A percentile compares a stretch with the other conserved stretches of the same genome.
Conservation (phyloP, 2,797 vertebrate genomes). For the Chelidonichthys spinosus region DNA sequence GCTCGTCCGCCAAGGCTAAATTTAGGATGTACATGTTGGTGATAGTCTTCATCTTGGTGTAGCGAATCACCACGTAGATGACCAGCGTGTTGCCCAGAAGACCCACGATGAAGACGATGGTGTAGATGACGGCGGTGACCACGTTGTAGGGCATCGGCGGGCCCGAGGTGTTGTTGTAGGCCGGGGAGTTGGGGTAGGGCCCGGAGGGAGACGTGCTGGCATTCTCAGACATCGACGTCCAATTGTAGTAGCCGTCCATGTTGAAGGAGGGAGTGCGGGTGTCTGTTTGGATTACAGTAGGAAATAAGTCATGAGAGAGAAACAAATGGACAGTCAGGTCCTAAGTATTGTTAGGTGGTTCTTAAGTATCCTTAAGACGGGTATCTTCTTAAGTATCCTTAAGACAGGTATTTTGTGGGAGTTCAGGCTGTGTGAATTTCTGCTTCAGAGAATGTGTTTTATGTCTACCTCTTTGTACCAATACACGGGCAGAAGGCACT, state of each 20-base stretch:
- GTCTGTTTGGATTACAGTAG: constrained; percentile 19
- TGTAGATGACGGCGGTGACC: constrained; percentile 87
- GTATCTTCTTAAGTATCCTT: too few species aligned
- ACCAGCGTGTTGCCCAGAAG: constrained; percentile 91
- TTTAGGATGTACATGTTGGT: constrained; percentile 98
- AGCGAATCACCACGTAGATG: constrained; percentile 92
- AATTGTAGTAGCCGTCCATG: constrained; percentile 61
- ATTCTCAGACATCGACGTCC: constrained; percentile 26
- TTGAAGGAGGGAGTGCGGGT: constrained; percentile 26
- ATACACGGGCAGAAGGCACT: not conserved
- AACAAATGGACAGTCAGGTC: constrained; percentile 12
- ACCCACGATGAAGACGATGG: constrained; percentile 89
- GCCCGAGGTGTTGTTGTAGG: not conserved
- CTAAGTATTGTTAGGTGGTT: too few species aligned
- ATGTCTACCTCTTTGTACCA: constrained; percentile 7
- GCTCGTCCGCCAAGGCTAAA: constrained; percentile 91
- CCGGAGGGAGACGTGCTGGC: constrained; percentile 1
- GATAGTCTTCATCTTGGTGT: constrained; percentile 94
- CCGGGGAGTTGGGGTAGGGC: not conserved
- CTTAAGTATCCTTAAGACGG: too few species aligned
- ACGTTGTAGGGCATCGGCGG: constrained; percentile 62
- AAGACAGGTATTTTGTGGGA: not conserved
- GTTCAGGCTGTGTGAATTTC: constrained; percentile 14
- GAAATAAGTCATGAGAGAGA: constrained; percentile 7
- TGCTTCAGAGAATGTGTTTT: constrained; percentile 4